These are phyloP conservation scores for Sphenodon punctatus DNA, from an alignment of 2,797 vertebrate species.

Conservation along the genomic window DNA sequence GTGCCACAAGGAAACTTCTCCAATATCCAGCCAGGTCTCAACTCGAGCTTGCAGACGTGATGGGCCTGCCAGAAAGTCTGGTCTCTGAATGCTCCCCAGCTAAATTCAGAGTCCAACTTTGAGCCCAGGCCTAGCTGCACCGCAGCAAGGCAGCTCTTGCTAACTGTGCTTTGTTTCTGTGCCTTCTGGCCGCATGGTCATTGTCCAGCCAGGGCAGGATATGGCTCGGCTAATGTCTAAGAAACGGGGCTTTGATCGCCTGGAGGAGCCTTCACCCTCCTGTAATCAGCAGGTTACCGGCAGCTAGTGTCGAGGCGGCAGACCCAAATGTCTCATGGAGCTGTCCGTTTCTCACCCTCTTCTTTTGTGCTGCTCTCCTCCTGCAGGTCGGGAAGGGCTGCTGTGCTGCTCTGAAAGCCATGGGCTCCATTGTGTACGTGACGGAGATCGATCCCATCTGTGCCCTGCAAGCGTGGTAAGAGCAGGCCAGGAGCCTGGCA, in stretches of 20 bases:
- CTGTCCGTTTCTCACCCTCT: neutral
- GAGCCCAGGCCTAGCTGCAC: neutral
- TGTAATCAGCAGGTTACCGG: neutral
- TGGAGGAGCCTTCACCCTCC: neutral
- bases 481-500: accelerated
- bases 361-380: neutral
- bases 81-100: too few relatives aligned
- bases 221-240: neutral
- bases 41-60: too few relatives aligned
- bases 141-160: neutral
- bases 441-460: conserved; percentile 98
- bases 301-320: too few relatives aligned
- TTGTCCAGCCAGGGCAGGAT: too few relatives aligned
- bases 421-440: conserved; percentile 97
- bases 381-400: conserved; percentile 94
- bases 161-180: neutral
- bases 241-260: neutral
- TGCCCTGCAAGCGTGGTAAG: conserved; percentile 95
- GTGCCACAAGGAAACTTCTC: too few relatives aligned
- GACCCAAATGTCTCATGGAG: neutral
- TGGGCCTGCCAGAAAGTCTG: too few relatives aligned
- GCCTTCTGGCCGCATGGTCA: neutral
- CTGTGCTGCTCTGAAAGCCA: conserved; percentile 94
- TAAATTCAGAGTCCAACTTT: neutral
- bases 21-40: too few relatives aligned